phyloP scores from a whole-genome alignment of 92 coral and sea anemone species.

The Epizoanthus fatuus region DNA sequence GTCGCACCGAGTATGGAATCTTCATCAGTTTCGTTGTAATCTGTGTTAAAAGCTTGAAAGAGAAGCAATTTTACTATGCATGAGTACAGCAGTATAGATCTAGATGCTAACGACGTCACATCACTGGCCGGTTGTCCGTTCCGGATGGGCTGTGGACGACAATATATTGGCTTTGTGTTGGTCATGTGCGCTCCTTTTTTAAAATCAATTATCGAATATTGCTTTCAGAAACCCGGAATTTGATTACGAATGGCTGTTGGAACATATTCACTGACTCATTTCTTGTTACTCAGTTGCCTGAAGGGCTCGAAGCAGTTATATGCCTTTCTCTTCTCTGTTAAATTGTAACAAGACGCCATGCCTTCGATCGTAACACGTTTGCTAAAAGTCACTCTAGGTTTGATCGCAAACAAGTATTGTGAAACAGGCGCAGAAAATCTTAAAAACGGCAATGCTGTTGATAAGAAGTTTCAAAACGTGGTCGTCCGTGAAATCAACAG shows the following conservation, averaged over 20 bases:
- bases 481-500: conserved; percentile 37
- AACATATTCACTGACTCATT: not conserved
- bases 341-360: not conserved
- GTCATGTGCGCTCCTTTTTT: conserved; percentile 33
- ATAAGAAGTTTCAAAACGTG: conserved; percentile 36
- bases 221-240: conserved; percentile 3
- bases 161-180: conserved; percentile 3
- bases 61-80: not conserved
- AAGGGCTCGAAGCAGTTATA: not conserved
- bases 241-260: not conserved
- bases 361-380: conserved; percentile 1
- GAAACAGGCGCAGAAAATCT: conserved; percentile 8
- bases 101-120: not conserved
- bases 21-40: not conserved
- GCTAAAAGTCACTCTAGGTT: conserved; percentile 9
- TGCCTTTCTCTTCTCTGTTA: not conserved
- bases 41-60: not conserved
- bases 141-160: conserved; percentile 25
- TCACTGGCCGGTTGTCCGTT: conserved; percentile 20
- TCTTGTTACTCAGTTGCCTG: not conserved
- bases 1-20: not conserved
- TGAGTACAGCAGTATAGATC: conserved; percentile 2
- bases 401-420: conserved; percentile 14
- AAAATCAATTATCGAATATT: conserved; percentile 41
- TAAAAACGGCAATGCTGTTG: conserved; percentile 3